Percentiles rank a stretch among this genome's conserved stretches.
These are phyloP conservation scores for Sanderia malayensis DNA, from an alignment of 30 jellyfish, hydroid and myxozoan species.

Conservation along the genomic window DNA sequence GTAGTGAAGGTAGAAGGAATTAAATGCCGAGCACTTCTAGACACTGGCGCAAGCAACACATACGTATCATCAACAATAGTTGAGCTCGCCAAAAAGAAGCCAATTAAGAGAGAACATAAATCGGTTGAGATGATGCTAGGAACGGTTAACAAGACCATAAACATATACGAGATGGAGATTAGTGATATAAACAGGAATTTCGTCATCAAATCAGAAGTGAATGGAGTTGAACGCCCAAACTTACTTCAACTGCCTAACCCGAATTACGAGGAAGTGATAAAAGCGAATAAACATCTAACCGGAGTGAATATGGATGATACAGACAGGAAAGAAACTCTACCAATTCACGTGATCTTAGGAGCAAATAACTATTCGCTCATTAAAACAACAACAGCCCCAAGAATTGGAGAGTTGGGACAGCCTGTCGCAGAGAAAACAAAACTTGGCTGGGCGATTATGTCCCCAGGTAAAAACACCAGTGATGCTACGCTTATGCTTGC, in stretches of 20 bases:
- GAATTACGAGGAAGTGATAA: constrained; percentile 7
- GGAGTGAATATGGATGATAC: constrained; percentile 46
- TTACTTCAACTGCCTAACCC: constrained; percentile 23
- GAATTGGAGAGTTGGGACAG: constrained; percentile 26
- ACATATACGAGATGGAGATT: constrained; percentile 10
- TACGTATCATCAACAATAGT: no score
- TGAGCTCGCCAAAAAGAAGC: no score
- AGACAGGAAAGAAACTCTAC: constrained; percentile 31
- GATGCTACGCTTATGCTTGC: background rate
- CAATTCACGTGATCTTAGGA: constrained; percentile 23
- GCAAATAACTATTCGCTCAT: constrained; percentile 14
- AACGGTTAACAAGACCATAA: constrained; percentile 8
- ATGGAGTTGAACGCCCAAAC: constrained; percentile 7
- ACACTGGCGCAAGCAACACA: background rate
- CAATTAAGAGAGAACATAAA: no score
- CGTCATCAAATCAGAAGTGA: no score
- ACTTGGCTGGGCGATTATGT: constrained; percentile 11
- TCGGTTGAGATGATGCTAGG: constrained; percentile 36
- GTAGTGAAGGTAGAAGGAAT: background rate
- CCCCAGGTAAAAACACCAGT: background rate
- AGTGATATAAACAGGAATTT: no score
- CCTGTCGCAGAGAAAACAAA: constrained; percentile 27
- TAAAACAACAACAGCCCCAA: constrained; percentile 24
- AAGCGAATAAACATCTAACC: constrained; percentile 24
- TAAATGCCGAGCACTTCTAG: background rate